A percentile compares a stretch with the other conserved stretches of the same genome.
Conservation (phyloP, 2,113 vertebrate genomes). For the Chaetorhynchus papuensis region DNA sequence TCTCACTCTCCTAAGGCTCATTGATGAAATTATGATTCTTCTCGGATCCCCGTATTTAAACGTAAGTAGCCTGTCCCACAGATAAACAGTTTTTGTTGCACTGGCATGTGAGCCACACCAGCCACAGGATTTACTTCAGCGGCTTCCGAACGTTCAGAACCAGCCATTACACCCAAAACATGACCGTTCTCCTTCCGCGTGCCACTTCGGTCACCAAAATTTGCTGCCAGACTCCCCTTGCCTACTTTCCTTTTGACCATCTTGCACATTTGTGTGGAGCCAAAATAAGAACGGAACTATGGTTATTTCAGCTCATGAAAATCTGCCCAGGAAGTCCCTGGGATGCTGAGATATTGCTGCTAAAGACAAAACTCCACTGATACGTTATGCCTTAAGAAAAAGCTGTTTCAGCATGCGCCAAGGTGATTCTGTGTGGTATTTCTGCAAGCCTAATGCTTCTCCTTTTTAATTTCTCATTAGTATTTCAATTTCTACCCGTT, state of each 20-base stretch:
- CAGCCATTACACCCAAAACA: not conserved
- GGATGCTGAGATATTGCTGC: not conserved
- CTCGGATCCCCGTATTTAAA: slow-evolving; percentile 70
- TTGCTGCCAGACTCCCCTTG: not conserved
- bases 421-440: not conserved
- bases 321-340: not conserved
- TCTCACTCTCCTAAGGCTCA: slow-evolving; percentile 67
- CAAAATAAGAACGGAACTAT: not conserved
- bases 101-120: not conserved
- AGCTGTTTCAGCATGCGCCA: not conserved
- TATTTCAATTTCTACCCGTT: slow-evolving; percentile 74
- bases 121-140: not conserved
- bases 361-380: not conserved
- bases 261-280: not conserved
- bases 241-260: not conserved
- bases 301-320: not conserved
- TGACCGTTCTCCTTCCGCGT: rapidly evolving
- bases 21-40: slow-evolving; percentile 75
- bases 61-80: slow-evolving; percentile 27
- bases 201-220: not conserved
- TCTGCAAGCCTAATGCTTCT: not conserved
- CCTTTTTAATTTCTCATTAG: slow-evolving; percentile 23
- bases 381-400: not conserved
- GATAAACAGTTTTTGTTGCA: not conserved
- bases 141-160: not conserved